A percentile compares a stretch with the other conserved stretches of the same genome.
phyloP scores from a whole-genome alignment of 2,888 invertebrate genomes.

The Anagyrus pseudococci region DNA sequence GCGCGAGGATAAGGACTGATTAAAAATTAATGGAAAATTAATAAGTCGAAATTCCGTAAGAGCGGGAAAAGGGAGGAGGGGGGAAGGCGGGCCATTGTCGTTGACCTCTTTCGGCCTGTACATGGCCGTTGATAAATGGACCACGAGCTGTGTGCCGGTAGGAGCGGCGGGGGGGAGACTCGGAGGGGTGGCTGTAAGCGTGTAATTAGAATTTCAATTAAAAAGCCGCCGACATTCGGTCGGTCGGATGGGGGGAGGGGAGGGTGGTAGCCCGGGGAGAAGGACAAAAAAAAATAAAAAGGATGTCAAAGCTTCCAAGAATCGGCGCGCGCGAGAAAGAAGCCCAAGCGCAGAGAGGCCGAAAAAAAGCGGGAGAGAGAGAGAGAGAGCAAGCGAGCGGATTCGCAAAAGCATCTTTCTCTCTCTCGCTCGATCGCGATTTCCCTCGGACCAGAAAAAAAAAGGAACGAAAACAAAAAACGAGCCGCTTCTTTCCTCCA shows the following conservation, averaged over 20 bases:
- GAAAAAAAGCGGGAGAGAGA: too few species aligned
- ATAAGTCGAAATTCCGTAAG: too few species aligned
- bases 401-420: not conserved
- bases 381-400: too few species aligned
- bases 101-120: not conserved
- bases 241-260: not conserved
- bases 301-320: slow-evolving; percentile 27
- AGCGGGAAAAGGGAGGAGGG: too few species aligned
- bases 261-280: not conserved
- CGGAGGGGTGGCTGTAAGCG: too few species aligned
- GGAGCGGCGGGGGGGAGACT: not conserved
- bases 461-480: not conserved
- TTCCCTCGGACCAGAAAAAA: not conserved
- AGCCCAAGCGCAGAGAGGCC: too few species aligned
- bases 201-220: slow-evolving; percentile 38
- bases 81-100: too few species aligned
- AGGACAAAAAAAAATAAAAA: not conserved
- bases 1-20: too few species aligned
- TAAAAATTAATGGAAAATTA: too few species aligned
- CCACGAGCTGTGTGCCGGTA: too few species aligned
- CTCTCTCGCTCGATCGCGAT: too few species aligned
- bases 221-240: slow-evolving; percentile 3
- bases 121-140: slow-evolving; percentile 5
- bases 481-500: not conserved
- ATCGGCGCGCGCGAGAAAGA: slow-evolving; percentile 1